Evolutionary conservation across 2,113 vertebrate species (phyloP), one percentile per base, ranked within the genome.

Genomic region (Melanocharis versteri): DNA sequence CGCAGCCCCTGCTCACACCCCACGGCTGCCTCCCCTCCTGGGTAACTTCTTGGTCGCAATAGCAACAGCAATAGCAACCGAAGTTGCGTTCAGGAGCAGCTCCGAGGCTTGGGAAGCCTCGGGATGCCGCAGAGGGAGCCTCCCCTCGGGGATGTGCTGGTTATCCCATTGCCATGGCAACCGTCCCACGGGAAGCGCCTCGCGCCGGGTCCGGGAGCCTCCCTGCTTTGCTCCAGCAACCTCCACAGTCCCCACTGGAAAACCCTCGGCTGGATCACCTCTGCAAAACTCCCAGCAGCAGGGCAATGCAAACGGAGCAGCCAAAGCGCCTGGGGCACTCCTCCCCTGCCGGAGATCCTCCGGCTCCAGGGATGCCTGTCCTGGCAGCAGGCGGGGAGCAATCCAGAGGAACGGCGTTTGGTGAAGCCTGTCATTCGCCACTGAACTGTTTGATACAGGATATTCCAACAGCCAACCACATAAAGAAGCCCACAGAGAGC

Each of bases 1-100:
- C 0, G 0, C 60, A 42, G 24, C 35, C 79, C 66, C 14, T 10
- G 8, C 66, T 30, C 57, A 2, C 0, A 0, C 24, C 28, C 83
- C 61, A 30, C 70, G 57, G 24, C 6, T 14, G 33, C 42, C 37
- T 51, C 57, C 30, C 1, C 0, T 19, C 58, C 65, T 1, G 50
- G 14, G 33, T 11, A 5, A 11, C 21, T 4, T 27, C 77, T 62
- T 31, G 31, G 15, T 8, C 42, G 51, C 72, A 94, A 37, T 2
- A 45, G 50, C 42, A 68, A 28, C 20, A 64, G 14, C 42, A 68
- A 28, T 18, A 64, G 14, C 20, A 50, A 4, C 31, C 5, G 16
- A 27, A 13, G 35, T 17, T 48, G 69, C 53, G 6, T 42, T 56
- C 61, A 8, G 33, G 21, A 81, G 78, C 68, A n/a, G 39, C 39